A percentile compares a stretch with the other conserved stretches of the same genome.
Evolutionary conservation across 2,888 invertebrate species (phyloP).

Genomic region (Cheiracanthium punctorium): DNA sequence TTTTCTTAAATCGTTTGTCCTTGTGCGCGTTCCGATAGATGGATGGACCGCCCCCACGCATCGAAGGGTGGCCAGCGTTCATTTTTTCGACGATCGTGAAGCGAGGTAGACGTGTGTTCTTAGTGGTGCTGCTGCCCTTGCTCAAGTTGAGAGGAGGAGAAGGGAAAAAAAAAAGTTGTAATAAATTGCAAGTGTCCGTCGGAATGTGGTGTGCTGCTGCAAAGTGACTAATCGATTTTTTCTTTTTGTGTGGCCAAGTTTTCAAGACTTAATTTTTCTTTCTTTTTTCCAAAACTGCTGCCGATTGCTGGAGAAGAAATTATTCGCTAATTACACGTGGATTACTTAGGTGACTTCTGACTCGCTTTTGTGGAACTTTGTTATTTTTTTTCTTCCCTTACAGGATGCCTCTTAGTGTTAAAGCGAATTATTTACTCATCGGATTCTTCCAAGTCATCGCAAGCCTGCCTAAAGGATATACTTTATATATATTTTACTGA

Average conservation of each 20-base stretch:
- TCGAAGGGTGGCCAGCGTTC: slow-evolving; percentile 32
- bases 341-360: not conserved
- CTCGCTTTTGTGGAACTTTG: not conserved
- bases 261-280: not conserved
- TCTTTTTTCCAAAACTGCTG: not conserved
- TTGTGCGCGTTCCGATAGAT: slow-evolving; percentile 58
- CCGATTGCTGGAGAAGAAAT: not conserved
- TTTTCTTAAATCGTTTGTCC: slow-evolving; percentile 29
- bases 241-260: not conserved
- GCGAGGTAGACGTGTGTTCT: slow-evolving; percentile 12
- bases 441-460: not conserved
- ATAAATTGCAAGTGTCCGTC: not conserved
- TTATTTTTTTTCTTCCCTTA: not conserved
- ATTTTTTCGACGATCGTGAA: slow-evolving; percentile 26
- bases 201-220: not conserved
- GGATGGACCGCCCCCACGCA: slow-evolving; percentile 26
- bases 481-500: not conserved
- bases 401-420: not conserved
- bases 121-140: not conserved
- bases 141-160: no score
- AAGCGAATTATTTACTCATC: not conserved
- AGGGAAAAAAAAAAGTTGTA: not conserved
- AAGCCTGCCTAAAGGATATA: not conserved
- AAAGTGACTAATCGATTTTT: not conserved
- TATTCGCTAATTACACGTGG: not conserved